Conservation (phyloP, 2,888 invertebrate genomes). For the Napeogenes sylphis region DNA sequence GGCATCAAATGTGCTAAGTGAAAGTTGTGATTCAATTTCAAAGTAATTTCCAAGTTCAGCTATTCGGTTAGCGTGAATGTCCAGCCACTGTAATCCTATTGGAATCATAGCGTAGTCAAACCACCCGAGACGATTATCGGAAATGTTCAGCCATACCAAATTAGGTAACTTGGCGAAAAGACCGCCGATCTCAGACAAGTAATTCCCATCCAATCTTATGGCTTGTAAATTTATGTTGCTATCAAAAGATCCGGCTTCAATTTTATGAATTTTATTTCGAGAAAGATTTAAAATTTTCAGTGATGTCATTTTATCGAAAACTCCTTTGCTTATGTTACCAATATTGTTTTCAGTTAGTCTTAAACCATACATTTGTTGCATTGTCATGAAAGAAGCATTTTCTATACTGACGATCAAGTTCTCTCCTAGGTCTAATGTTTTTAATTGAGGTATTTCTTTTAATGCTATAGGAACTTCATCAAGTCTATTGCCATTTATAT, state of each 20-base stretch:
- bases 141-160: conserved; percentile 90
- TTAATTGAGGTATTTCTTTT: conserved; percentile 84
- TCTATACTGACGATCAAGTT: conserved; percentile 88
- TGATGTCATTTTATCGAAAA: conserved; percentile 86
- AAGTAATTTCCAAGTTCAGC: conserved; percentile 90
- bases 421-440: conserved; percentile 89
- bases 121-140: conserved; percentile 88
- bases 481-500: conserved; percentile 89
- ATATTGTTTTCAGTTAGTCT: conserved; percentile 91
- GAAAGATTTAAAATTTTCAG: conserved; percentile 90
- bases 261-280: conserved; percentile 87
- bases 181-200: conserved; percentile 85
- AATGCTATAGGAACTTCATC: conserved; percentile 85
- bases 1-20: conserved; percentile 88
- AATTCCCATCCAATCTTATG: conserved; percentile 89
- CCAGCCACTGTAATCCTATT: conserved; percentile 89
- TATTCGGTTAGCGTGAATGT: conserved; percentile 90
- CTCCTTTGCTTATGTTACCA: conserved; percentile 86
- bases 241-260: conserved; percentile 88
- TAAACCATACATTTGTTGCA: conserved; percentile 88
- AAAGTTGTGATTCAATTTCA: conserved; percentile 88
- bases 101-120: conserved; percentile 92
- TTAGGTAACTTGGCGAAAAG: conserved; percentile 88
- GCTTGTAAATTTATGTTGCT: conserved; percentile 86
- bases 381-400: conserved; percentile 87